Conservation (phyloP, 2,888 invertebrate species). For the Cryptus viduatorius region DNA sequence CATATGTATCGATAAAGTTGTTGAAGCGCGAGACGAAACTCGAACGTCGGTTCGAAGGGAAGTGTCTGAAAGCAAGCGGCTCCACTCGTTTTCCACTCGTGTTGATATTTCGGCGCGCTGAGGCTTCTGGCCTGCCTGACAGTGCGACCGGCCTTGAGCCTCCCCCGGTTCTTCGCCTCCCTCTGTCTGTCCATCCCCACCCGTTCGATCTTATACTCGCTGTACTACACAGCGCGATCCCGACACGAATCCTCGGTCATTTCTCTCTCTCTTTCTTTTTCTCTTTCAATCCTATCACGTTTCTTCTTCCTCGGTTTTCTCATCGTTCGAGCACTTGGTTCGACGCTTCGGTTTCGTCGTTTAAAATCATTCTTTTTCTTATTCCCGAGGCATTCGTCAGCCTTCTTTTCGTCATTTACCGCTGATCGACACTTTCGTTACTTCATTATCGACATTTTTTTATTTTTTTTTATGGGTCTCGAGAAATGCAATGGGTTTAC, state of each 20-base stretch:
- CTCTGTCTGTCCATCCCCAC: slow-evolving; percentile 54
- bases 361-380: slow-evolving; percentile 19
- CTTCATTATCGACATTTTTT: slow-evolving; percentile 43
- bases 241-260: slow-evolving; percentile 56
- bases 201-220: slow-evolving; percentile 30
- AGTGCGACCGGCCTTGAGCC: slow-evolving; percentile 74
- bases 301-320: slow-evolving; percentile 21
- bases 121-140: slow-evolving; percentile 71
- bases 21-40: slow-evolving; percentile 48
- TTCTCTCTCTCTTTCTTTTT: slow-evolving; percentile 22
- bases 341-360: slow-evolving; percentile 27
- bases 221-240: slow-evolving; percentile 55
- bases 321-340: slow-evolving; percentile 13
- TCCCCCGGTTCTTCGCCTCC: slow-evolving; percentile 70
- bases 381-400: background rate
- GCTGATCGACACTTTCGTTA: slow-evolving; percentile 41
- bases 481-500: no score
- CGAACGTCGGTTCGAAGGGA: slow-evolving; percentile 36
- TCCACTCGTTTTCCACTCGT: slow-evolving; percentile 56
- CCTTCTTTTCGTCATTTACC: slow-evolving; percentile 25
- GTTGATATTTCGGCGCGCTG: slow-evolving; percentile 68
- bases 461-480: background rate
- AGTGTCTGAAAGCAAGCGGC: slow-evolving; percentile 53
- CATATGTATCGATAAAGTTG: slow-evolving; percentile 22
- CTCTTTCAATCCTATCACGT: background rate